Base-by-base conservation (phyloP, 2,797 vertebrate species). In the Melanogrammus aeglefinus region DNA sequence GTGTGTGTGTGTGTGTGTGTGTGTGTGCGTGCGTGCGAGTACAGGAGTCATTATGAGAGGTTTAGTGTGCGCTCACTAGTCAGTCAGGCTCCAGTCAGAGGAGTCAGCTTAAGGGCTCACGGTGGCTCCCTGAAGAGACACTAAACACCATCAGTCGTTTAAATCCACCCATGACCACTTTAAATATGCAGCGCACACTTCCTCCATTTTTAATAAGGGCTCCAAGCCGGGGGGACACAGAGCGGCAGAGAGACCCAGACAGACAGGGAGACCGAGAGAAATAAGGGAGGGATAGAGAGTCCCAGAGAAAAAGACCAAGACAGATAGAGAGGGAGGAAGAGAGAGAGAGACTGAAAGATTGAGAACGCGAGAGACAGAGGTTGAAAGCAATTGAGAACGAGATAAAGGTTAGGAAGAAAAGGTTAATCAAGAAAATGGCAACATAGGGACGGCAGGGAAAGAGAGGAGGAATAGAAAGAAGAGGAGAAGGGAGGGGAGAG, bases 111-210 rank as follows among this genome's bases (percentile, higher is more conserved):
- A 91, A 91, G 90, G 88, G 90, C 88, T 91, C 89, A 88, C 90
- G 89, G 87, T 87, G 87, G 86, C 87, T 91, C 92, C 92, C 91
- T 81, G 85, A 91, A 90, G 92, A 92, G 89, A 91, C 89, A 88
- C 92, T 92, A 92, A 93, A 94, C 91, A 93, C 91, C 90, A 90
- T 91, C 91, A 90, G 91, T 90, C 90, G 85, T 91, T 93, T 93
- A 92, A 93, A 92, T 88, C 86, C 90, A 90, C 90, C 92, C 92
- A 90, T 91, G 88, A 90, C 86, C 86, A 88, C 87, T 90, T 91
- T 89, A 92, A 92, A 93, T 91, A 93, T 92, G 90, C 91, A 93
- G 86, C 87, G 84, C 88, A 87, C 87, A 87, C 88, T 86, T 85
- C 75, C 90, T 93, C 84, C 88, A 92, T 92, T 91, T 93, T 93